Conservation (phyloP, 2,113 vertebrate species). For the Cromileptes altivelis region DNA sequence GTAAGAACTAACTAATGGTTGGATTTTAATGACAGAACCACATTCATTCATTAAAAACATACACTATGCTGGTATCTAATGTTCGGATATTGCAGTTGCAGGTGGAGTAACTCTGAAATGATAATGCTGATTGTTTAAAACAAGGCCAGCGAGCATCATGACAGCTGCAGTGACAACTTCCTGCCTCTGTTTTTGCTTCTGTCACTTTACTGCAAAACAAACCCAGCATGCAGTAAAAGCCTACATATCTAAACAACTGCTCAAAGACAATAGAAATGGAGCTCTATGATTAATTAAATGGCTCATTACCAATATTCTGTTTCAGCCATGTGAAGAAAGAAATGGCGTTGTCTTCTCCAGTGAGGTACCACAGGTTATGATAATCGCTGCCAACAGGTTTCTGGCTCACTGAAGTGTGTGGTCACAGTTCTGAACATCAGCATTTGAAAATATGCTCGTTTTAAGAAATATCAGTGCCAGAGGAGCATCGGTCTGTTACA, state of each 20-base stretch:
- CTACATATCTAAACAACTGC: not conserved
- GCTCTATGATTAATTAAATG: conserved; percentile 2
- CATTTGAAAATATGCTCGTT: conserved; percentile 40
- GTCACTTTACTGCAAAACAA: not conserved
- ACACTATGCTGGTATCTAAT: conserved; percentile 60
- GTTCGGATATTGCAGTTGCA: conserved; percentile 64
- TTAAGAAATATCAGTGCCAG: conserved; percentile 55
- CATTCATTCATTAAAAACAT: conserved; percentile 49
- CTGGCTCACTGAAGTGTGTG: conserved; percentile 46
- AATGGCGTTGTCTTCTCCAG: conserved; percentile 31
- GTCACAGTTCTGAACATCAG: conserved; percentile 56
- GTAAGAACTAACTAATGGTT: conserved; percentile 22
- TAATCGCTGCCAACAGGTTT: conserved; percentile 40
- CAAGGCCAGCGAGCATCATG: conserved; percentile 22
- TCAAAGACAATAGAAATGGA: not conserved
- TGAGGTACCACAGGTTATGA: conserved; percentile 60
- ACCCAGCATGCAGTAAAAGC: not conserved
- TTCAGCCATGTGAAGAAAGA: conserved; percentile 32
- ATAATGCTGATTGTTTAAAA: conserved; percentile 37
- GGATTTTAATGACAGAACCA: conserved; percentile 7
- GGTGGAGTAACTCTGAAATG: conserved; percentile 21
- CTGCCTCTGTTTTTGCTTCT: conserved; percentile 34
- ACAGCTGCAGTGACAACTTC: conserved; percentile 3
- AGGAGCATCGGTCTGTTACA: conserved; percentile 76
- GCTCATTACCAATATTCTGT: conserved; percentile 32